Percentiles rank a stretch among this genome's conserved stretches.
Conservation (phyloP, 2,888 invertebrate species). For the Physocephala rufipes region DNA sequence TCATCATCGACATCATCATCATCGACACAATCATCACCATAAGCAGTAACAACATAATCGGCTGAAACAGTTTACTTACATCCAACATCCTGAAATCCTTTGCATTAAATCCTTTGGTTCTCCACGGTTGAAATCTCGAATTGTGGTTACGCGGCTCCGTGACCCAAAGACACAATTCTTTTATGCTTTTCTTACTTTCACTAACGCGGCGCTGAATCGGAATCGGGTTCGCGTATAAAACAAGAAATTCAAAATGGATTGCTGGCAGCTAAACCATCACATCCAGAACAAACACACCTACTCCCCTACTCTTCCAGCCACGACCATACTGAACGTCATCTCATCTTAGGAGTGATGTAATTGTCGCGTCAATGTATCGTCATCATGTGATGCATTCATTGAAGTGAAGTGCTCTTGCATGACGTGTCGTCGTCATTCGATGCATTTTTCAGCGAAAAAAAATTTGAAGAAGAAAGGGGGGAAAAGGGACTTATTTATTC, state of each 20-base stretch:
- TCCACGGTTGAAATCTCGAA: background rate
- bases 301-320: background rate
- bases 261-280: background rate
- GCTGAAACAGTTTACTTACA: constrained; percentile 2
- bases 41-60: too few relatives aligned
- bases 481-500: too few relatives aligned
- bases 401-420: background rate
- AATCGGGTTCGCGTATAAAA: background rate
- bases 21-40: too few relatives aligned
- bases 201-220: constrained; percentile 12
- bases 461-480: too few relatives aligned
- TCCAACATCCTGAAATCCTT: constrained; percentile 5
- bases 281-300: background rate
- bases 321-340: background rate
- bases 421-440: too few relatives aligned
- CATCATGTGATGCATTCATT: constrained; percentile 23
- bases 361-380: constrained; percentile 16
- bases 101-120: background rate
- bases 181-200: constrained; percentile 40
- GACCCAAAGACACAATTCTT: constrained; percentile 59
- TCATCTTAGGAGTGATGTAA: constrained; percentile 8
- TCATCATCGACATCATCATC: too few relatives aligned
- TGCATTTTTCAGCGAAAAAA: too few relatives aligned
- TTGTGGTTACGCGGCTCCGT: constrained; percentile 34
- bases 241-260: background rate